A percentile compares a stretch with the other conserved stretches of the same genome.
phyloP scores from a whole-genome alignment of 2,888 invertebrate genomes.

The Agrochola lota region DNA sequence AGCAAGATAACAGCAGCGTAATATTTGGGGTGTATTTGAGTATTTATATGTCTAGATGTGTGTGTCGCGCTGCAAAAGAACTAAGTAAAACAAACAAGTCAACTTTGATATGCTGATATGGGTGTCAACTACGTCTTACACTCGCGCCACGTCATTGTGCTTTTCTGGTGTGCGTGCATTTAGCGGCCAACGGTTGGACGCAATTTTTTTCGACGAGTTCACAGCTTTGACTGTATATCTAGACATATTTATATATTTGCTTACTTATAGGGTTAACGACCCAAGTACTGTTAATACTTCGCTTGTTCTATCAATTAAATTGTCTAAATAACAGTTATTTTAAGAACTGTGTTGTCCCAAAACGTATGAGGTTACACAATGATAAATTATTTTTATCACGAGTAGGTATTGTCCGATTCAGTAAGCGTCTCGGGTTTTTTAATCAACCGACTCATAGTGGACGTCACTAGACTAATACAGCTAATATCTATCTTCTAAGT shows the following conservation, averaged over 20 bases:
- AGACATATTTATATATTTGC: too few relatives aligned
- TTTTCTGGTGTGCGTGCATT: too few relatives aligned
- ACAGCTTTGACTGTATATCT: too few relatives aligned
- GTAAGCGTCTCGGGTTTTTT: not conserved
- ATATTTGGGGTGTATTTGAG: not conserved
- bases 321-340: slow-evolving; percentile 35
- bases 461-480: not conserved
- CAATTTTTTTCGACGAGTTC: too few relatives aligned
- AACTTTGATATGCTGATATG: not conserved
- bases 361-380: slow-evolving; percentile 5
- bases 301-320: slow-evolving; percentile 8
- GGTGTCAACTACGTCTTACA: not conserved
- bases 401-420: slow-evolving; percentile 1
- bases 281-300: slow-evolving; percentile 17
- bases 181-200: too few relatives aligned
- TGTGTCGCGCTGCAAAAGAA: not conserved
- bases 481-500: too few relatives aligned
- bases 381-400: slow-evolving; percentile 4
- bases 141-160: not conserved
- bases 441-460: not conserved
- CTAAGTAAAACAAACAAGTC: not conserved
- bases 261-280: not conserved
- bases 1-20: not conserved
- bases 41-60: not conserved
- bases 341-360: slow-evolving; percentile 13